Evolutionary conservation across 1,140 invertebrate genomes (phyloP), one percentile per base, ranked within the genome.

Genomic region (Neuroterus valhalla): DNA sequence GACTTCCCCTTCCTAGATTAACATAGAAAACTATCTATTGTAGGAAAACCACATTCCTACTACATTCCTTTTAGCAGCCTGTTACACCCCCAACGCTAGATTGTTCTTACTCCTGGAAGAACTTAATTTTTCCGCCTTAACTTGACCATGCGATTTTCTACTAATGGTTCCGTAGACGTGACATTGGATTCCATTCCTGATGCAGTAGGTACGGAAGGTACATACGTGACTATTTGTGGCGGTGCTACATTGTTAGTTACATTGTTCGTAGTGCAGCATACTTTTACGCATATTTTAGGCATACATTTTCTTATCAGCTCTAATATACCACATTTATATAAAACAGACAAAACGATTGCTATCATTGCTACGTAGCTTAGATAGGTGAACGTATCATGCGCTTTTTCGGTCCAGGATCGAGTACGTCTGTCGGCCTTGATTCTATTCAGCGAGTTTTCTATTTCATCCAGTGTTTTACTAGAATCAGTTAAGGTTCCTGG

Each of bases 391-490:
- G 19, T 21, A n/a, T 19, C 23, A 10, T 21, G 14, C 4, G 48
- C 48, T 11, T 52, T 52, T 52, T 52, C 17, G 1, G 17, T 21
- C 48, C 48, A 52, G 17, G 48, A 52, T 52, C 12, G 19, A 52
- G 48, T 21, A 10, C 48, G 48, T 21, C 48, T 19, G 4, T 0
- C 17, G 2, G 48, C 3, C 23, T 52, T 52, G 11, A 52, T 52
- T 21, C 23, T 52, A 52, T 52, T 52, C 23, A 52, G 2, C 5
- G 48, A 52, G 11, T 52, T 52, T 52, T 52, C 48, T 21, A 52
- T 52, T 52, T 52, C 48, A 52, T 52, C 17, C 2, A 52, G 23
- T 52, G 48, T 21, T 21, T 21, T 52, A 52, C 48, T 52, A 8
- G 48, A 21, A 10, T 21, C 19, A 3, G n/a, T 3, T 19, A 52